phyloP scores from a whole-genome alignment of 2,113 vertebrate species.

The Sturnira hondurensis region DNA sequence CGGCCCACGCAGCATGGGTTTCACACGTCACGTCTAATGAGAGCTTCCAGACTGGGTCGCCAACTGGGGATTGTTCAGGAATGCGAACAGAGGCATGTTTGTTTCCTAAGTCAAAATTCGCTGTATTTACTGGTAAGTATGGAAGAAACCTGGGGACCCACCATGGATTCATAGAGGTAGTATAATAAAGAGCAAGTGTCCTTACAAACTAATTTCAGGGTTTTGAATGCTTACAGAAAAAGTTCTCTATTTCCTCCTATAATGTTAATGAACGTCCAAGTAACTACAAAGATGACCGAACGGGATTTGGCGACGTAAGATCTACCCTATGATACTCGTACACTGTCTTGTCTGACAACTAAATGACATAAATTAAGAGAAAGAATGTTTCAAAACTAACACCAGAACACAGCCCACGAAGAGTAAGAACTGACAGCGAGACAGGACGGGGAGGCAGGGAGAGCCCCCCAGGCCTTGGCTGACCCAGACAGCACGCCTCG shows the following conservation, averaged over 20 bases:
- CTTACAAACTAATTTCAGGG: background rate
- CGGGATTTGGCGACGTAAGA: background rate
- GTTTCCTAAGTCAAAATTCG: background rate
- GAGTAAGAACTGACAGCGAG: background rate
- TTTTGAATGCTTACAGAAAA: background rate
- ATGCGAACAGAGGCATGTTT: background rate
- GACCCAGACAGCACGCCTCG: background rate
- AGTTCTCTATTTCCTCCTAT: background rate
- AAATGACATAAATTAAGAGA: constrained; percentile 2
- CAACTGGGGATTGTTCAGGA: background rate
- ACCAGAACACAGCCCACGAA: background rate
- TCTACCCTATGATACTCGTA: background rate
- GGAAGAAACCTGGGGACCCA: background rate
- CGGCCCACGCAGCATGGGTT: background rate
- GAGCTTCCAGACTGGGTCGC: background rate
- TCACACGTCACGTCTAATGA: background rate
- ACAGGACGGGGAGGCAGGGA: background rate
- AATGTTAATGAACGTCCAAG: background rate
- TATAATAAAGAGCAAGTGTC: background rate
- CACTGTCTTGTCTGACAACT: background rate
- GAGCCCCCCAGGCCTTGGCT: background rate
- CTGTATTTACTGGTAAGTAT: background rate
- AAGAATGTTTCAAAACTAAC: background rate
- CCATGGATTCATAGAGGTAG: background rate
- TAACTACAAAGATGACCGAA: background rate